Evolutionary conservation across 2,797 vertebrate genomes (phyloP).

Genomic region (Bradypodion ventrale): DNA sequence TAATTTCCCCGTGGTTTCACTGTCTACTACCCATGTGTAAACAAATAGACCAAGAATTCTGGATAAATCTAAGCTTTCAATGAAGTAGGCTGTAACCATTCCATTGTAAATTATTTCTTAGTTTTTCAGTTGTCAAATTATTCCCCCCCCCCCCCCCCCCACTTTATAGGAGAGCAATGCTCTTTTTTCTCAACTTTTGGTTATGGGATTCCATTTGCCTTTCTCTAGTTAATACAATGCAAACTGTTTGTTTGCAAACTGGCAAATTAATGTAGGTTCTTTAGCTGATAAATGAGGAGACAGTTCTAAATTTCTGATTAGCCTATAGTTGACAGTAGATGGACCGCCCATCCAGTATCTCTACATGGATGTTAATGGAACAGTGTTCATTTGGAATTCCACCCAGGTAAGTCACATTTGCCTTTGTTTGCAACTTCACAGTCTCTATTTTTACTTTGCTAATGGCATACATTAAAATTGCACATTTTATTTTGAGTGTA

Average conservation of each 20-base stretch:
- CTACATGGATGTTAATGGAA: background rate
- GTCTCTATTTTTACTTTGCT: background rate
- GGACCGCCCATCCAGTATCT: background rate
- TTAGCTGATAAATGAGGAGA: background rate
- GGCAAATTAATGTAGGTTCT: background rate
- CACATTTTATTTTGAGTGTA: background rate
- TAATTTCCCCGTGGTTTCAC: too few relatives aligned
- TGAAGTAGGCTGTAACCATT: background rate
- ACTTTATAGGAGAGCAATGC: background rate
- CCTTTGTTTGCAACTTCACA: background rate
- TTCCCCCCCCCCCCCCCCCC: background rate
- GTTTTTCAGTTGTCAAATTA: background rate
- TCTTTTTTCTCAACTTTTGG: too few relatives aligned
- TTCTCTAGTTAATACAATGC: too few relatives aligned
- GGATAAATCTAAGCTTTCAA: too few relatives aligned
- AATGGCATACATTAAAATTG: background rate
- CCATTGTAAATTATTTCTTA: background rate
- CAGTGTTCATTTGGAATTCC: background rate
- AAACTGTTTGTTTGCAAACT: background rate
- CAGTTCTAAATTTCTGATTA: background rate
- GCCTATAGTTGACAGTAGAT: background rate
- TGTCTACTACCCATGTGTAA: too few relatives aligned
- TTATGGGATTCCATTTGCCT: too few relatives aligned
- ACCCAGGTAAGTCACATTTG: background rate
- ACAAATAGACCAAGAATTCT: too few relatives aligned